A percentile compares a stretch with the other conserved stretches of the same genome.
phyloP scores from a whole-genome alignment of 1,140 invertebrate species.

The Drosophila guanche region DNA sequence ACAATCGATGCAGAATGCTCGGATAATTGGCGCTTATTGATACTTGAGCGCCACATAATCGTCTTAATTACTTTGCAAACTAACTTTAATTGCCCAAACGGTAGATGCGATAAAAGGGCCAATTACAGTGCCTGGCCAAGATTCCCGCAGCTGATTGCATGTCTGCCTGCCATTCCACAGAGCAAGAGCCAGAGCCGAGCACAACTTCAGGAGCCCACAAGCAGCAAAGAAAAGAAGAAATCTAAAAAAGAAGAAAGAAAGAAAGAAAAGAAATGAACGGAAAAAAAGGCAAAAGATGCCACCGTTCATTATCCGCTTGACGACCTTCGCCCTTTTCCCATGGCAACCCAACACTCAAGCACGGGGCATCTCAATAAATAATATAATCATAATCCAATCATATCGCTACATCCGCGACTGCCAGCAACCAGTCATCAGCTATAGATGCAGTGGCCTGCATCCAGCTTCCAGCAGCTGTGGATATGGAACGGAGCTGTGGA shows the following conservation, averaged over 20 bases:
- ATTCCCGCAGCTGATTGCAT: constrained; percentile 59
- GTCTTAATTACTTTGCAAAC: constrained; percentile 80
- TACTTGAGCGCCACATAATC: constrained; percentile 81
- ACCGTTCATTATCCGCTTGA: constrained; percentile 37
- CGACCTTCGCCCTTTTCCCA: neutral
- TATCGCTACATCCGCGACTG: constrained; percentile 75
- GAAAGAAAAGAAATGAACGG: constrained; percentile 3
- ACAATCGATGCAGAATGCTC: constrained; percentile 64
- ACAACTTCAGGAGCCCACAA: constrained; percentile 9
- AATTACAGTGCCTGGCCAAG: constrained; percentile 55
- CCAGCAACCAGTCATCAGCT: constrained; percentile 53
- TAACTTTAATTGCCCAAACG: constrained; percentile 76
- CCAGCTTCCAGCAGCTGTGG: neutral
- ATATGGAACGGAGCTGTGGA: neutral
- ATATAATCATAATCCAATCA: constrained; percentile 82
- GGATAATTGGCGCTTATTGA: constrained; percentile 77
- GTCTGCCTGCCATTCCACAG: constrained; percentile 61
- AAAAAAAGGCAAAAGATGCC: constrained; percentile 14
- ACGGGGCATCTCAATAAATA: constrained; percentile 69
- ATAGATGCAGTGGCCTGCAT: constrained; percentile 22
- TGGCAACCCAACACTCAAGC: constrained; percentile 37
- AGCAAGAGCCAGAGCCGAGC: neutral
- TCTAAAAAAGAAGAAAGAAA: constrained; percentile 12
- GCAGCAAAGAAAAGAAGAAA: constrained; percentile 11
- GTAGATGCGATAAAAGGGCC: constrained; percentile 71